Evolutionary conservation across 1,140 invertebrate species (phyloP), one percentile per base, ranked within the genome.

Genomic region (Telenomus remus): DNA sequence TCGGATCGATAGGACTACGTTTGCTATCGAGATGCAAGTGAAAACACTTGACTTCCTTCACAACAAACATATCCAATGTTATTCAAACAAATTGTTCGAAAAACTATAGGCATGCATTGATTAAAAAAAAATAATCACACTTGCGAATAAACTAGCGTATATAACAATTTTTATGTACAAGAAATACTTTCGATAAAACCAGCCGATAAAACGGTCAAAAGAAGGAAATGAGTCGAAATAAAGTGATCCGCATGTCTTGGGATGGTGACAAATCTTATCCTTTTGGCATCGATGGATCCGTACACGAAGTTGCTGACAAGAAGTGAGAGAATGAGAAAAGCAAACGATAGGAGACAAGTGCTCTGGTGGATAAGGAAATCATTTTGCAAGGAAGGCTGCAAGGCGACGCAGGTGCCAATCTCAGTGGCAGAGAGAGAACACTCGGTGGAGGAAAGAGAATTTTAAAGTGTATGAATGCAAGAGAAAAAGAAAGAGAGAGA

Each of bases 21-120:
- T 57, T 47, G 35, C 51, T 59, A 53, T 59, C 55, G 34, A 51
- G 16, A 57, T 4, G 34, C 27, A 37, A 57, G 49, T 48, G n/a
- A 55, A 55, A 65, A 55, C 35, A 12, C 35, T 10, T 11, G 13
- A 6, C 10, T 60, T 50, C 10, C 33, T 56, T 50, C 37, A 56
- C 54, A 56, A 57, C 53, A 66, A 57, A 50, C 34, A 65, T 66
- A 43, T 33, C 54, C 54, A 50, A 51, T 6, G 33, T 46, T 57
- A 56, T 50, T 37, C 63, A 66, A 34, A 42, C 44, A 65, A 49
- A 49, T 39, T 57, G 37, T 57, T 53, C 63, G 48, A 43, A 43
- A 66, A 66, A 47, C 54, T 39, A 47, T 55, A 50, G 15, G 63
- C 63, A 66, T 66, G 63, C 63, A 66, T 42, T 44, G 33, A 16